Evolutionary conservation across 2,797 vertebrate genomes (phyloP).

Genomic region (Danio aesculapii): DNA sequence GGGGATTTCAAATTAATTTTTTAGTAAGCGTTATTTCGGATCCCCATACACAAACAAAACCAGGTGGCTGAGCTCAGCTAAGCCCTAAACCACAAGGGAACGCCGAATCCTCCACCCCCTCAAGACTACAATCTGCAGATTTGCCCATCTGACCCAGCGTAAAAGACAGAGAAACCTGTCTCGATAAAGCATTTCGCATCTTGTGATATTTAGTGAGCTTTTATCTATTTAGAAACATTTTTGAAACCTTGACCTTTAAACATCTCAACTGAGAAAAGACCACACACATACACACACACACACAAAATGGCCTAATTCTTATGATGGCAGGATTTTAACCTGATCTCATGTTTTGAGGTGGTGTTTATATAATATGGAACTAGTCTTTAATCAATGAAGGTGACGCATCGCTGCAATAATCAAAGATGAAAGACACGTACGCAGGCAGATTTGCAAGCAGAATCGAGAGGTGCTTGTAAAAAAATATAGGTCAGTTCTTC

Average conservation of each 20-base stretch:
- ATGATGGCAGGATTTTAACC: slow-evolving; percentile 15
- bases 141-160: slow-evolving; percentile 14
- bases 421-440: slow-evolving; percentile 11
- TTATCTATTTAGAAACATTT: neutral
- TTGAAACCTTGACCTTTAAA: slow-evolving; percentile 1
- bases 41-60: slow-evolving; percentile 39
- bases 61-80: slow-evolving; percentile 39
- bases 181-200: neutral
- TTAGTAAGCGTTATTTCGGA: slow-evolving; percentile 30
- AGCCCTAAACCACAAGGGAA: slow-evolving; percentile 36
- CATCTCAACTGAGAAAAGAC: neutral
- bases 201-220: slow-evolving; percentile 20
- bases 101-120: slow-evolving; percentile 22
- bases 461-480: neutral
- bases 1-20: slow-evolving; percentile 17
- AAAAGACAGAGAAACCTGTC: slow-evolving; percentile 9
- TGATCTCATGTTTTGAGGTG: slow-evolving; percentile 11
- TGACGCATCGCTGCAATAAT: neutral
- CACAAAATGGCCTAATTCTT: neutral
- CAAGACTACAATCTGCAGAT: slow-evolving; percentile 14
- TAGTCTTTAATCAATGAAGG: slow-evolving; percentile 25
- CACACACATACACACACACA: neutral
- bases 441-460: neutral
- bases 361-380: slow-evolving; percentile 7
- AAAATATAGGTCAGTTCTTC: slow-evolving; percentile 41